Base-by-base conservation (phyloP, 2,888 invertebrate species). In the Macrophya alboannulata region DNA sequence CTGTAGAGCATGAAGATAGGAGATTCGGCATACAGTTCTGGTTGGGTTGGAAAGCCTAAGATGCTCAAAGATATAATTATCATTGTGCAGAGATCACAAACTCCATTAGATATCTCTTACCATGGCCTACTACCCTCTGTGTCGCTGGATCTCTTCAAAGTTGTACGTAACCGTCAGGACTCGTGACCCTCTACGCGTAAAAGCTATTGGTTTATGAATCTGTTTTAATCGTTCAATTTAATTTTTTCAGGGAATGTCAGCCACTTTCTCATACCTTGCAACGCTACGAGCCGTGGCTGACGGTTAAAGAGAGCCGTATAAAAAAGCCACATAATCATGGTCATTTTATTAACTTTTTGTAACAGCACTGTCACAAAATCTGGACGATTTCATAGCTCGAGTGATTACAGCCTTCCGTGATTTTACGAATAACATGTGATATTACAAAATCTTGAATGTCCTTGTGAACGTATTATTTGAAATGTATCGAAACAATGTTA, bases 71-170 rank as follows among this genome's bases (percentile, higher is more conserved):
- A 45, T 25, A 79, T 45, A 68, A 40, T 86, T 51, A 55, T 84
- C 21, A 86, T 88, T 4, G 71, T 86, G 55, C 85, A 68, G 8
- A 87, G 88, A 86, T 86, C 87, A 3, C 88, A 87, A 45, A 86
- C 85, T 48, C 87, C 87, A 21, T 62, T 86, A 17, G 51, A 59
- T 0, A 86, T 89, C 5, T 84, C 84, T 6, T 43, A 83, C 31
- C 71, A 85, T 74, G 40, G 86, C n/a, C 82, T 87, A 62, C 85
- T 65, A 6, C 21, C 65, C 25, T 8, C 10, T 8, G n/a, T 65
- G 21, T 65, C 65, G 25, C 65, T 65, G 10, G 25, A 65, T n/a
- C 31, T 65, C 2, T 65, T 65, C 85, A 12, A 65, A 86, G 83
- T 81, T 85, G 37, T 87, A 86, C 21, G 79, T 86, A 21, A 71